These are phyloP conservation scores for Aurelia sp. DNA, from an alignment of 30 jellyfish, hydroid and myxozoan genomes.

Conservation along the genomic window DNA sequence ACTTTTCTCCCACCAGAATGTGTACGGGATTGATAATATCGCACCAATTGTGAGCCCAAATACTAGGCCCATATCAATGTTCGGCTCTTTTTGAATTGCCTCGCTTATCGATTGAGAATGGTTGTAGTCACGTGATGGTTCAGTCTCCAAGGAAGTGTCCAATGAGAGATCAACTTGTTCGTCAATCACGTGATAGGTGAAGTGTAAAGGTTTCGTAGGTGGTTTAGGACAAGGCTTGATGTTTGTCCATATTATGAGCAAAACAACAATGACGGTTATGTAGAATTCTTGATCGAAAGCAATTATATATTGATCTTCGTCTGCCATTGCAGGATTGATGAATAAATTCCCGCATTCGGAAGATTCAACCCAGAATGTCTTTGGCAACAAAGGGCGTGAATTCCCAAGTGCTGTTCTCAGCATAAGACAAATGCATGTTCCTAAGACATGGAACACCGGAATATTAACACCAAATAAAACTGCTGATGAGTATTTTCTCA, in stretches of 20 bases:
- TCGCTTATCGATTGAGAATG: constrained; percentile 41
- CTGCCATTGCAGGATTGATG: constrained; percentile 55
- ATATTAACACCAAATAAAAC: constrained; percentile 21
- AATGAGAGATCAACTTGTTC: constrained; percentile 19
- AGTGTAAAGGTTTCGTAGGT: constrained; percentile 45
- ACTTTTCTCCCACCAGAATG: constrained; percentile 76
- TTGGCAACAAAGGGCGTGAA: constrained; percentile 50
- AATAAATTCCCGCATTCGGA: constrained; percentile 33
- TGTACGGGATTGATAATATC: constrained; percentile 68
- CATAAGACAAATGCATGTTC: constrained; percentile 69
- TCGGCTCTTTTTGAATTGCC: constrained; percentile 73
- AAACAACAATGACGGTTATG: constrained; percentile 45
- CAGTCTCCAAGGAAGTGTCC: constrained; percentile 57
- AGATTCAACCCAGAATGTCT: constrained; percentile 3
- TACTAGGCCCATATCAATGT: constrained; percentile 68
- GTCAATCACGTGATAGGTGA: constrained; percentile 47
- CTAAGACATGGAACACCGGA: constrained; percentile 52
- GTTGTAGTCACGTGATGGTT: constrained; percentile 14
- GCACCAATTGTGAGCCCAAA: constrained; percentile 71
- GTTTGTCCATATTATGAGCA: constrained; percentile 66
- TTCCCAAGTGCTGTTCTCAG: constrained; percentile 62
- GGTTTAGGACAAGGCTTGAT: constrained; percentile 15
- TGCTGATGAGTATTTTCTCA: constrained; percentile 59
- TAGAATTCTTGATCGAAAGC: constrained; percentile 74
- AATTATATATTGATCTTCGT: constrained; percentile 37